Evolutionary conservation across 2,113 vertebrate genomes (phyloP).

Genomic region (Monopterus albus): DNA sequence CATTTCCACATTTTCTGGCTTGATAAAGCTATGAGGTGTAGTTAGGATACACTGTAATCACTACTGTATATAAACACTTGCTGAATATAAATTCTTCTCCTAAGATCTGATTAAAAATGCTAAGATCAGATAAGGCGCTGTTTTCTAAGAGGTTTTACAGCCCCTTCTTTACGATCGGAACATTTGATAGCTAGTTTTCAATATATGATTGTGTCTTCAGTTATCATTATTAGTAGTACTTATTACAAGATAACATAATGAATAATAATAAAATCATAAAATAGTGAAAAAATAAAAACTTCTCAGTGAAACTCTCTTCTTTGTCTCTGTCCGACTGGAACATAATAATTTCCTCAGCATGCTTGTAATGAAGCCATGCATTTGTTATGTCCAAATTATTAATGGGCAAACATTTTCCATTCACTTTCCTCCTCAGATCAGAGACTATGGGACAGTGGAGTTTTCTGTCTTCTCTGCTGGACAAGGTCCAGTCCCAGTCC

Average conservation of each 20-base stretch:
- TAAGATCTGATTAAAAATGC: neutral
- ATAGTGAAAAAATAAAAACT: no score
- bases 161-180: neutral
- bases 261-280: no score
- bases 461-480: conserved; percentile 88
- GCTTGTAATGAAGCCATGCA: neutral
- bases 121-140: neutral
- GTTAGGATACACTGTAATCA: neutral
- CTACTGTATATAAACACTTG: no score
- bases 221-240: no score
- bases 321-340: no score
- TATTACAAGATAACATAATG: no score
- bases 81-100: neutral
- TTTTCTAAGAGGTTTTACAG: neutral
- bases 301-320: no score
- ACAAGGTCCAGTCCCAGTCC: conserved; percentile 94
- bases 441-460: conserved; percentile 81
- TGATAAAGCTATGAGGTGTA: neutral
- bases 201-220: no score
- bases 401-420: neutral
- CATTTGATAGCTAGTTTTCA: no score
- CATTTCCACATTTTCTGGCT: neutral
- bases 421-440: conserved; percentile 22
- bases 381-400: neutral
- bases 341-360: neutral